Evolutionary conservation across 2,797 vertebrate species (phyloP).

Genomic region (Rhinoraja longicauda): DNA sequence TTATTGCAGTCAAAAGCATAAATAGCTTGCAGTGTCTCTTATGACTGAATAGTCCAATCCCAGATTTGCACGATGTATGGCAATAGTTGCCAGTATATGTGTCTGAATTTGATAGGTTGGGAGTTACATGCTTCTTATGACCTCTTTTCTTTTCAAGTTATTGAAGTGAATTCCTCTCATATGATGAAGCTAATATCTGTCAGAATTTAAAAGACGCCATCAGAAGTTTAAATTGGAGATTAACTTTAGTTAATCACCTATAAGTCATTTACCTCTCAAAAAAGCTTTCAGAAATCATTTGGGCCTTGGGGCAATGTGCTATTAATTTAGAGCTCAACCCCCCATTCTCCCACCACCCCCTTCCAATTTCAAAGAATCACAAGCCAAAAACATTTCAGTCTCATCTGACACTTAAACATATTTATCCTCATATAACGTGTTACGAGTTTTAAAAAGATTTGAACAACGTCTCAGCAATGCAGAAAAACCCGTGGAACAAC

Average conservation of each 20-base stretch:
- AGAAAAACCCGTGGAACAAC: slow-evolving; percentile 16
- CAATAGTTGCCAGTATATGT: no score
- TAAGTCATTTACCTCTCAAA: not conserved
- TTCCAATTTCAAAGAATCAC: slow-evolving; percentile 12
- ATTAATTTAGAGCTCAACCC: not conserved
- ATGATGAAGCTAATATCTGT: not conserved
- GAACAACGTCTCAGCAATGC: not conserved
- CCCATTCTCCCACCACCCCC: not conserved
- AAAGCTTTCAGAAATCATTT: not conserved
- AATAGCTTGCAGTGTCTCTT: no score
- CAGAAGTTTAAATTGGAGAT: slow-evolving; percentile 31
- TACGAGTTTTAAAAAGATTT: not conserved
- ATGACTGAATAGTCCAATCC: no score
- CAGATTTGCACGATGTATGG: no score
- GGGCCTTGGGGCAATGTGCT: not conserved
- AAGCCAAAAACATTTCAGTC: slow-evolving; percentile 5
- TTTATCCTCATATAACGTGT: not conserved
- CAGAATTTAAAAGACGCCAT: slow-evolving; percentile 8
- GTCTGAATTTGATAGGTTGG: no score
- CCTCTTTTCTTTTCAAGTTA: no score
- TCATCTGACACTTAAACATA: not conserved
- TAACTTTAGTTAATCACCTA: not conserved
- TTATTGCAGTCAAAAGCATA: no score
- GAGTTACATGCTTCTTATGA: no score
- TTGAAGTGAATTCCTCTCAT: not conserved